phyloP scores from a whole-genome alignment of 2,888 invertebrate genomes.

The Lasioglossum villosulum region DNA sequence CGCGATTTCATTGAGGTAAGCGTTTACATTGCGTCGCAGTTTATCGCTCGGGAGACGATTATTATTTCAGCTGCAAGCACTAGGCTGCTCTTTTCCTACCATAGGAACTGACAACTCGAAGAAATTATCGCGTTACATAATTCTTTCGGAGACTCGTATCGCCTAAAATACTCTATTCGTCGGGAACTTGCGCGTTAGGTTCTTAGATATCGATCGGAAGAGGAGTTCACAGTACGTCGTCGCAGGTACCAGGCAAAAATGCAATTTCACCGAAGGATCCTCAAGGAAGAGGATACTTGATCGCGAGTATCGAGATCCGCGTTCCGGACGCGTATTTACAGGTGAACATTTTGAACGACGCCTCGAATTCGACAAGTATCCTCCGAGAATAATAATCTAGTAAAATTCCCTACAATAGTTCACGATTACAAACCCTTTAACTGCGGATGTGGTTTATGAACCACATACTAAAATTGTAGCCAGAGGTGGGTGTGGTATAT shows the following conservation, averaged over 20 bases:
- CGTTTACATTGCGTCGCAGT: not conserved
- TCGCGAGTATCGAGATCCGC: not conserved
- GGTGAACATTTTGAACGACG: not conserved
- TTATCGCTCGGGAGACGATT: not conserved
- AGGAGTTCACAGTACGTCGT: not conserved
- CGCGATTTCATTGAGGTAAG: slow-evolving; percentile 24
- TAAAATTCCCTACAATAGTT: not conserved
- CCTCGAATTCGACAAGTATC: not conserved
- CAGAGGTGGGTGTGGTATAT: too few relatives aligned
- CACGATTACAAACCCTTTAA: not conserved
- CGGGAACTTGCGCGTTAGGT: slow-evolving; percentile 9
- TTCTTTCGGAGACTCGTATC: slow-evolving; percentile 8
- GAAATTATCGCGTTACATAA: slow-evolving; percentile 13
- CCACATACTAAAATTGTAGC: too few relatives aligned
- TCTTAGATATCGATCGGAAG: not conserved
- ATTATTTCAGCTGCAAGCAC: not conserved
- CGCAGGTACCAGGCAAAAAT: not conserved
- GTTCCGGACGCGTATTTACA: not conserved
- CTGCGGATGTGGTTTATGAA: too few relatives aligned
- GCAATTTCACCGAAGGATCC: not conserved
- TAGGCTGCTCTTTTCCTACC: not conserved
- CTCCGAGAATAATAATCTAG: not conserved
- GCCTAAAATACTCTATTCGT: slow-evolving; percentile 25
- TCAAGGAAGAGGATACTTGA: not conserved
- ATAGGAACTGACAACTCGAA: slow-evolving; percentile 47